phyloP scores from a whole-genome alignment of 2,113 vertebrate genomes.

The Myotis yumanensis region DNA sequence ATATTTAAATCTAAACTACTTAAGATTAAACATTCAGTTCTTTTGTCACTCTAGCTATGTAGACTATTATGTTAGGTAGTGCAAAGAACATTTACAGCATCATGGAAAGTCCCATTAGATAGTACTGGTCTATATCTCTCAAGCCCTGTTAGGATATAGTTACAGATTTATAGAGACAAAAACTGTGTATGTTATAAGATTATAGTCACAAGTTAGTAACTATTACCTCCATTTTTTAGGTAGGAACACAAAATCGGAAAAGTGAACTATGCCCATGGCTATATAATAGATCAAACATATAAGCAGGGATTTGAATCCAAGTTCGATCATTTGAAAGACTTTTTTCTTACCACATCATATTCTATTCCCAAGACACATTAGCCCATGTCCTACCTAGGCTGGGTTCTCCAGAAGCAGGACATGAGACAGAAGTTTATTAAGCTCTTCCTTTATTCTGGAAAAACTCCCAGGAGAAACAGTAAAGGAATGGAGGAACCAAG shows the following conservation, averaged over 20 bases:
- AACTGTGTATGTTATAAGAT: neutral
- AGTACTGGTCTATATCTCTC: neutral
- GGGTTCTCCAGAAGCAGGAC: neutral
- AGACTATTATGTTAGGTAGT: neutral
- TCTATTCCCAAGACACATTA: neutral
- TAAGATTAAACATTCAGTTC: neutral
- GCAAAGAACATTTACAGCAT: neutral
- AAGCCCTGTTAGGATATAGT: neutral
- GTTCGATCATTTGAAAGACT: neutral
- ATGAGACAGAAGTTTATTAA: neutral
- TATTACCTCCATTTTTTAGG: neutral
- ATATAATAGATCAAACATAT: neutral
- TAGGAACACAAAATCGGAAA: slow-evolving; percentile 17
- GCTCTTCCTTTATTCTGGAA: neutral
- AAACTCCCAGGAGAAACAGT: neutral
- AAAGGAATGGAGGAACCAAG: neutral
- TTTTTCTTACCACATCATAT: neutral
- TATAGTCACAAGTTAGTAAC: neutral
- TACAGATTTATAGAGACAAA: slow-evolving; percentile 15
- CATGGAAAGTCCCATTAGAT: neutral
- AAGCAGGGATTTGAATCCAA: neutral
- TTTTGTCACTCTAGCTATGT: slow-evolving; percentile 1
- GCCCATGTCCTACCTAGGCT: neutral
- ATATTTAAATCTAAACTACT: slow-evolving; percentile 26
- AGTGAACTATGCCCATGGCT: neutral